phyloP scores from a whole-genome alignment of 1,140 invertebrate genomes.

The Agrilus planipennis region DNA sequence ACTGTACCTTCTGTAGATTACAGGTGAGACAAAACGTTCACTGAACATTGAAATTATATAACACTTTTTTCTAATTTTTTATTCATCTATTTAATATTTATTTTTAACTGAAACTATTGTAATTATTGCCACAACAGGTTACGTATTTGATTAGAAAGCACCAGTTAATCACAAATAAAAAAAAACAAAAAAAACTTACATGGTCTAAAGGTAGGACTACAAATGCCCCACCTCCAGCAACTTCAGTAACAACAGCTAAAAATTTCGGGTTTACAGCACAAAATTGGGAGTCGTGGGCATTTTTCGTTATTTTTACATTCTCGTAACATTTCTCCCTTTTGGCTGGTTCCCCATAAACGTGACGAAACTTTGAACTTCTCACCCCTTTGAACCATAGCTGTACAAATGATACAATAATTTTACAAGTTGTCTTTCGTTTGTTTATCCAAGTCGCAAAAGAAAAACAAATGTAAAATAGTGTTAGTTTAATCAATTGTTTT shows the following conservation, averaged over 20 bases:
- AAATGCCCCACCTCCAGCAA: conserved; percentile 88
- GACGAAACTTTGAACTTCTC: conserved; percentile 80
- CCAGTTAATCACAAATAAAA: no score
- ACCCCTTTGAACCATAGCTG: conserved; percentile 75
- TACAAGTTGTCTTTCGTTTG: no score
- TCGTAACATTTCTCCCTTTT: conserved; percentile 86
- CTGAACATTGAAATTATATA: no score
- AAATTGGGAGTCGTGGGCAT: conserved; percentile 84
- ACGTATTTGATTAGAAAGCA: no score
- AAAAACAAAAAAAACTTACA: no score
- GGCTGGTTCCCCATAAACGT: conserved; percentile 81
- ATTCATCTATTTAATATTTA: no score
- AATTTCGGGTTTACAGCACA: conserved; percentile 92
- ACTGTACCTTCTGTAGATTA: no score
- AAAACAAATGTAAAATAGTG: not conserved
- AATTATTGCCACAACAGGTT: no score
- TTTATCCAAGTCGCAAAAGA: not conserved
- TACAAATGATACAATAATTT: conserved; percentile 10
- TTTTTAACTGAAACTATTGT: no score
- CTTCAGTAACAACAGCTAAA: conserved; percentile 86
- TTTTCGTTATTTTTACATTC: conserved; percentile 85
- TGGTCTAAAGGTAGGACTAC: conserved; percentile 79
- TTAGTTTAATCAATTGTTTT: not conserved
- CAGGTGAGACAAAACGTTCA: no score
- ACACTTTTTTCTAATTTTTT: no score